These are phyloP conservation scores for Luidia sarsii DNA, from an alignment of 53 echinoderm and acorn worm species.

Conservation along the genomic window DNA sequence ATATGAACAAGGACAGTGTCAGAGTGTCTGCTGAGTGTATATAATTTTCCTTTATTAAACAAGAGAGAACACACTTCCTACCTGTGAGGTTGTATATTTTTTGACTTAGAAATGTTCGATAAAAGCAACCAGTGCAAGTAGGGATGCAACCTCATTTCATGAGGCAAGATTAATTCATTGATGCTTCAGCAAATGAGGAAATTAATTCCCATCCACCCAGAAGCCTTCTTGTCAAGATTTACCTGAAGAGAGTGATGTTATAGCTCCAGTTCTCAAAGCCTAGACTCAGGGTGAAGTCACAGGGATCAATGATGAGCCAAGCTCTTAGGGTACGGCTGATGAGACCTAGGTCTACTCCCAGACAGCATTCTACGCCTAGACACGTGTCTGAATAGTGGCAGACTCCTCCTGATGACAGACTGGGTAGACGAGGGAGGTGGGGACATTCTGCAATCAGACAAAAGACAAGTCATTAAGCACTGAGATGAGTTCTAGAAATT, in stretches of 20 bases:
- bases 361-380: slow-evolving; percentile 48
- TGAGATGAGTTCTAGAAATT: too few relatives aligned
- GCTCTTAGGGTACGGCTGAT: slow-evolving; percentile 26
- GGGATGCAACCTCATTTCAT: too few relatives aligned
- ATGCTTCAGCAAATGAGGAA: too few relatives aligned
- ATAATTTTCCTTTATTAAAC: too few relatives aligned
- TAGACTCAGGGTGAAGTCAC: slow-evolving; percentile 39
- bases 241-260: slow-evolving; percentile 42
- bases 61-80: neutral
- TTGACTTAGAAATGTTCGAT: neutral
- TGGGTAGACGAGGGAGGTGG: slow-evolving; percentile 14
- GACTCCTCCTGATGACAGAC: slow-evolving; percentile 15
- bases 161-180: too few relatives aligned
- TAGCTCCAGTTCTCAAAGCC: slow-evolving; percentile 60
- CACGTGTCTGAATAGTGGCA: slow-evolving; percentile 42
- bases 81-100: neutral
- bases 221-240: too few relatives aligned
- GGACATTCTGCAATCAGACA: slow-evolving; percentile 20
- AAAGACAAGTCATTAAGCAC: too few relatives aligned
- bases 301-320: slow-evolving; percentile 39
- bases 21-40: too few relatives aligned
- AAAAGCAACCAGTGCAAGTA: too few relatives aligned
- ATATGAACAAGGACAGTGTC: too few relatives aligned
- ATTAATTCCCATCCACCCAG: too few relatives aligned
- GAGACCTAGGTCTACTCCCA: slow-evolving; percentile 30